Evolutionary conservation across 2,888 invertebrate species (phyloP), one percentile per base, ranked within the genome.

Genomic region (Drosophila nr. perissopoda): DNA sequence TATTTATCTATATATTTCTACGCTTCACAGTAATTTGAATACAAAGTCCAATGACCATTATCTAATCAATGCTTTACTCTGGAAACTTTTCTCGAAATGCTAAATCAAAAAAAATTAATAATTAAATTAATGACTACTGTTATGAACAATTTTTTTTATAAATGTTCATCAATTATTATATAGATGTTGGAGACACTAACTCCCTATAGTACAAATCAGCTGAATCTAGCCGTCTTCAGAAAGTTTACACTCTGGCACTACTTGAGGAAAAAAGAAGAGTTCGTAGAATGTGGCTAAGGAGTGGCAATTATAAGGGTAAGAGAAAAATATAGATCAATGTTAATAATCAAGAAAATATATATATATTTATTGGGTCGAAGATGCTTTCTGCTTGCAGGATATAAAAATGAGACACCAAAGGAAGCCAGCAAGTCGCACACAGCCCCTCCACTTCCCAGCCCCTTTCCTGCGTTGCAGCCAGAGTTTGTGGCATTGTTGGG

Each of bases 401-500:
- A 13, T 13, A 54, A 74, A 66, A 81, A 66, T 68, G 59, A 60
- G 68, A 68, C 48, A 60, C 46, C 54, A 60, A 46, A 60, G 77
- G 63, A 67, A 76, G 76, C 64, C 60, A 59, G 58, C 49, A 62
- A 70, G 76, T 58, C 4, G 46, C 7, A 46, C 2, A 21, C 21
- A 46, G 6, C 13, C 57, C 25, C 33, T 52, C 36, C 29, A 18
- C 36, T 21, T 7, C 53, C 48, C n/a, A 11, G 18, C 11, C 40
- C 31, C 31, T 16, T 25, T 4, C 11, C 29, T 29, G 52, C 63
- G 63, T 46, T 74, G 62, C 65, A 76, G 76, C 81, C 60, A 61
- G 68, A 62, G 81, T 65, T 73, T 70, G 70, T 73, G 87, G 74
- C 87, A 89, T 87, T 87, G 90, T 89, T 86, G 75, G 74, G 72